These are phyloP conservation scores for Indicator maculatus DNA, from an alignment of 2,113 vertebrate genomes.

Conservation along the genomic window DNA sequence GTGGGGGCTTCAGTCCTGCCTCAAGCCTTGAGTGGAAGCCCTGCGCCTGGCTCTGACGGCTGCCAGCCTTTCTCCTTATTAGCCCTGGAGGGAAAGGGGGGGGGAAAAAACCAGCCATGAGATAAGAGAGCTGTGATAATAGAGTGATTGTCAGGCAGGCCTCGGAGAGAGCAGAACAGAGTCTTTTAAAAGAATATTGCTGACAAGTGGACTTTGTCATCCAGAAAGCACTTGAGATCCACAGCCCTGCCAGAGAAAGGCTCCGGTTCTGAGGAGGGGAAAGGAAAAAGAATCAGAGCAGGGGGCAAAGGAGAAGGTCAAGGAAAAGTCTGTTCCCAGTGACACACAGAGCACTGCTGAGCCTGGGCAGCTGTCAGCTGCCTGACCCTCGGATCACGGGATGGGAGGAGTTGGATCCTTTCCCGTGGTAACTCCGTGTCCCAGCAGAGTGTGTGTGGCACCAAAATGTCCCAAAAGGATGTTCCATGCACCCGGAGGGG, in stretches of 20 bases:
- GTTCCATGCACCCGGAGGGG: fast-evolving
- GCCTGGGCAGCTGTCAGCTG: neutral
- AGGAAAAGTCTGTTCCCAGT: slow-evolving; percentile 58
- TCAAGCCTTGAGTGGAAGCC: slow-evolving; percentile 1
- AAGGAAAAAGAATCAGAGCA: neutral
- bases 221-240: slow-evolving; percentile 16
- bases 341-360: neutral
- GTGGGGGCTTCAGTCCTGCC: neutral
- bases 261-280: neutral
- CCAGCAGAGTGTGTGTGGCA: fast-evolving
- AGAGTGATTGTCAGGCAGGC: slow-evolving; percentile 57
- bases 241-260: slow-evolving; percentile 20
- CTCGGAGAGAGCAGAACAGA: neutral
- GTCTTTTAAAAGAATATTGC: slow-evolving; percentile 28
- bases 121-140: slow-evolving; percentile 50
- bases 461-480: fast-evolving
- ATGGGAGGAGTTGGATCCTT: neutral
- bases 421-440: neutral
- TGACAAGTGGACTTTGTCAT: slow-evolving; percentile 70
- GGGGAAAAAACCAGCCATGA: neutral
- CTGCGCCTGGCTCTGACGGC: neutral
- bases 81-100: slow-evolving; percentile 2
- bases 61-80: slow-evolving; percentile 36
- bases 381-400: neutral
- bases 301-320: slow-evolving; percentile 23